phyloP scores from a whole-genome alignment of 2,113 vertebrate genomes.

The Proterorhinus semilunaris region DNA sequence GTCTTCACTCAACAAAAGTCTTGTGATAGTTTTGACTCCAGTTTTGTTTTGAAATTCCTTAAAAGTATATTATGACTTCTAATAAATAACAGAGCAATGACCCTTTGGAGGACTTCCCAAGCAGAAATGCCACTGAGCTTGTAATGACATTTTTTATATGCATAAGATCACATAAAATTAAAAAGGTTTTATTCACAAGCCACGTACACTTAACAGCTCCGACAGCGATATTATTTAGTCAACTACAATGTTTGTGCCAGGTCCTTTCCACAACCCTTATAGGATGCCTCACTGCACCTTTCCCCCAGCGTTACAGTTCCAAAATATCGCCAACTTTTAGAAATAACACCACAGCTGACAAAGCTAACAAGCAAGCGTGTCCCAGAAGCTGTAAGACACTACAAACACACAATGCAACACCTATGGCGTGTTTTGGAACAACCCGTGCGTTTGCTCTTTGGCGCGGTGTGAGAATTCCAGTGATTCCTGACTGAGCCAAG shows the following conservation, averaged over 20 bases:
- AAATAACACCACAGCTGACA: conserved; percentile 15
- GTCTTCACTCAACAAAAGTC: no score
- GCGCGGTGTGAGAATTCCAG: conserved; percentile 51
- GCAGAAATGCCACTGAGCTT: background rate
- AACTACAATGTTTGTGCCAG: background rate
- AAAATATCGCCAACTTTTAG: background rate
- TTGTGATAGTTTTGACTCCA: background rate
- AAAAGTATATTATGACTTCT: background rate
- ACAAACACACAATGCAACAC: conserved; percentile 18
- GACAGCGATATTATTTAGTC: background rate
- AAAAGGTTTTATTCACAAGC: no score
- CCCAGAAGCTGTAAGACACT: conserved; percentile 25
- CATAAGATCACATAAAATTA: background rate
- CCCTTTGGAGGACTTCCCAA: background rate
- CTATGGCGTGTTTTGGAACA: conserved; percentile 48
- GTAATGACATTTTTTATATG: background rate
- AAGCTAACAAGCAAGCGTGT: conserved; percentile 32
- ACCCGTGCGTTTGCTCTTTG: conserved; percentile 42
- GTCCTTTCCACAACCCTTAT: background rate
- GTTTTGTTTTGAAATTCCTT: conserved; percentile 6
- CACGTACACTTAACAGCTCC: background rate
- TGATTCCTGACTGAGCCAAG: conserved; percentile 57
- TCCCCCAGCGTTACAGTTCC: background rate
- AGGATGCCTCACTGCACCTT: background rate
- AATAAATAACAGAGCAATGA: background rate